These are phyloP conservation scores for Ascidia mentula DNA, from an alignment of 23 tunicate genomes.

Conservation along the genomic window DNA sequence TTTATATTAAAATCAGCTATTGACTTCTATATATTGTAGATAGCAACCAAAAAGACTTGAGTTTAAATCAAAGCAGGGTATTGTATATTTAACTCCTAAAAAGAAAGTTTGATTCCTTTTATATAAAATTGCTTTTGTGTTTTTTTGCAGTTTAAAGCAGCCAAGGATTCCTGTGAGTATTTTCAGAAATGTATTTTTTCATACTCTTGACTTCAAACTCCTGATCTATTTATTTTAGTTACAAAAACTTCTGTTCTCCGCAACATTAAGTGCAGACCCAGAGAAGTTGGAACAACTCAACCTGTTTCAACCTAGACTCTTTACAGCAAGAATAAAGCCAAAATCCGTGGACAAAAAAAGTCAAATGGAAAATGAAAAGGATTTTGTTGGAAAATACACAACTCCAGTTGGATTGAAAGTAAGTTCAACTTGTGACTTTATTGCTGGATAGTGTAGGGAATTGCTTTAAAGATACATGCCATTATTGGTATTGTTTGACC, in stretches of 20 bases:
- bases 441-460: no score
- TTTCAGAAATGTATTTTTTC: background rate
- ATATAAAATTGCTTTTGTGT: no score
- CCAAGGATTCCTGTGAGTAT: background rate
- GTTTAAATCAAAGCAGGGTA: background rate
- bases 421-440: no score
- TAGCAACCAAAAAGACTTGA: no score
- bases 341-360: background rate
- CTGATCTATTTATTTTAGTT: constrained; percentile 11
- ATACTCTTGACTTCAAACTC: background rate
- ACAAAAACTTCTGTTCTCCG: constrained; percentile 87
- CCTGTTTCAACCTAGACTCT: constrained; percentile 77
- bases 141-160: background rate
- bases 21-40: no score
- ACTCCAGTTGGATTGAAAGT: constrained; percentile 52
- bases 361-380: background rate
- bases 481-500: no score
- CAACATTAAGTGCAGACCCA: constrained; percentile 81
- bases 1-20: no score
- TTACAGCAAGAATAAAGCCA: constrained; percentile 18
- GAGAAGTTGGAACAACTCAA: constrained; percentile 64
- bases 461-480: no score
- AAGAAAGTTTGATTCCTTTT: no score
- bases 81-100: no score
- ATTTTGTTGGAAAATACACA: constrained; percentile 35